Evolutionary conservation across 2,113 vertebrate species (phyloP), one percentile per base, ranked within the genome.

Genomic region (Ivindomyrus marchei): DNA sequence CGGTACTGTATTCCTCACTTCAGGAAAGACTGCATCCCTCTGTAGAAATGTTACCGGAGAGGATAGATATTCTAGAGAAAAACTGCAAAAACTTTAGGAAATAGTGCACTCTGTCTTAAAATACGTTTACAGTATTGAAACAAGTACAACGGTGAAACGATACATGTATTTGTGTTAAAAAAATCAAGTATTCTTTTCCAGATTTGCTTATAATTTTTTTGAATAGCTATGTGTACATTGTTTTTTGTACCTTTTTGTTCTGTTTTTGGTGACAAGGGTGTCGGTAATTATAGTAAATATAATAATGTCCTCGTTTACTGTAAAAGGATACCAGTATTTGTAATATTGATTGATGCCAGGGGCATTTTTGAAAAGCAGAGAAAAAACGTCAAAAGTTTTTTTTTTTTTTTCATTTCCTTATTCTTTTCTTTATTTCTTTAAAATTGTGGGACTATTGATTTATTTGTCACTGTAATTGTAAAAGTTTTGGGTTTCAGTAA

Each of bases 61-160:
- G 88, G 15, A 58, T 66, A 53, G 31, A 90, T 52, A 89, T 62
- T 86, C 87, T 83, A 91, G 31, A n/a, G 90, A 31, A 91, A 91
- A 88, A 95, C 96, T 96, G 96, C 90, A 94, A 95, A 96, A 94
- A 95, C 96, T 96, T 97, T 58, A 47, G 56, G 27, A 84, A n/a
- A 80, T 93, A 89, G 95, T 95, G 97, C 97, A 97, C 97, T 98
- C 97, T 98, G 97, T 99, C 97, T 97, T 97, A 98, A 97, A 97
- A 97, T 97, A 98, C 97, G 98, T 99, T 99, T 99, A 99, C 97
- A 99, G 97, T 98, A 97, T 98, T 98, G 97, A 96, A 91, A 97
- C 96, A 99, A 98, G 97, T 98, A 97, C 96, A 98, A 98, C 97
- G 97, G 97, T 97, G 96, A 98, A 97, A 95, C 97, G 97, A 97